Evolutionary conservation across 2,113 vertebrate species (phyloP), one percentile per base, ranked within the genome.

Genomic region (Pycnonotus jocosus): DNA sequence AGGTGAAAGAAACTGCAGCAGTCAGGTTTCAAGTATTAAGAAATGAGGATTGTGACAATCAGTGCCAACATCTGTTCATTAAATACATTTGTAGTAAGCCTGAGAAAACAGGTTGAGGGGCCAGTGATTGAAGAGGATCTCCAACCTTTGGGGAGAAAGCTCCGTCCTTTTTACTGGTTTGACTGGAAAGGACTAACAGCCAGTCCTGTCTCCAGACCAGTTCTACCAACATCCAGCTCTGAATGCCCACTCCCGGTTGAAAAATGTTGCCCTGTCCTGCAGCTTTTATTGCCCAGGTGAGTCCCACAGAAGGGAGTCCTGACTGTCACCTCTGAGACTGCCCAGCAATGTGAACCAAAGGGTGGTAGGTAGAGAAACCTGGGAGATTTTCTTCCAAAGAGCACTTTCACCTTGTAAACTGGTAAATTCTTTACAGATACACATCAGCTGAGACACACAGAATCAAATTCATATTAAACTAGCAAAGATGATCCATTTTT

Each of bases 401-500:
- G 8, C 48, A 19, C 25, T 37, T 90, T 69, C 15, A 31, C 31
- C 54, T 19, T 42, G 18, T 42, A 77, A 62, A 28, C 17, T 23
- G 14, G 0, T 47, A 68, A 69, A 54, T 70, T 64, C 61, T 92
- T 90, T 57, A 81, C 58, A 64, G 81, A 53, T 60, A 62, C 37
- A 68, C 40, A 64, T 86, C 37, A 54, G 82, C 44, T 60, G 37
- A 86, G 47, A 93, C 42, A 93, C 48, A 79, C 68, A 97, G 94
- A 94, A 84, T 92, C 53, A 51, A 65, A 62, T 86, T 86, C 37
- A 15, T 85, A 56, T 91, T 72, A 88, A 93, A 93, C 80, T 92
- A 85, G 90, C 61, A 90, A 81, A 95, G 56, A 77, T 53, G 44
- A 87, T 81, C 47, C 47, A 62, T 80, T 96, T 95, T 94, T 92